Base-by-base conservation (phyloP, 2,888 invertebrate genomes). In the Calephelis perditalis region DNA sequence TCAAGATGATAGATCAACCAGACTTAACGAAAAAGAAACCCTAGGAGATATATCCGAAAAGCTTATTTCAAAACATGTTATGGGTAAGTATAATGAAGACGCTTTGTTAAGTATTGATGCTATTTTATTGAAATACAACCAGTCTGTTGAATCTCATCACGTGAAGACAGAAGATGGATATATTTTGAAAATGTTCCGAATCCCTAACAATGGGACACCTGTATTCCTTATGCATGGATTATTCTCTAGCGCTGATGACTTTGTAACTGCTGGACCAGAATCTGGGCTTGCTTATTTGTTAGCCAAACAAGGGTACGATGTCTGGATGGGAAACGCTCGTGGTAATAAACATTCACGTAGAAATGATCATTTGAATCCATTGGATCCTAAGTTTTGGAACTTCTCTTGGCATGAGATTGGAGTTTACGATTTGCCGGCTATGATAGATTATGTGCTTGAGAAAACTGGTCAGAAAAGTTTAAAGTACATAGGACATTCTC, bases 371-470 rank as follows among this genome's bases (percentile, higher is more conserved):
- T 65, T 84, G 73, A 67, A 79, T 1, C 78, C 90, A 0, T 72
- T 71, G 0, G 81, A 91, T 7, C 69, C 78, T 1, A 71, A 77
- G 12, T 95, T 92, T 71, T 95, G 94, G 94, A 82, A 92, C 60
- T 94, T 94, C 69, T 95, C 95, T 59, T 97, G 94, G 93, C 95
- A 97, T 76, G 94, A 96, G 75, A 96, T 97, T 73, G 96, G 94
- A 0, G 75, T 84, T 44, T 92, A 90, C 70, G 98, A 98, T 77
- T 73, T 97, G 3, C 96, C 97, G 3, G 94, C 95, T 0, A 94
- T 94, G 86, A 94, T 98, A 36, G 95, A 97, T 73, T 93, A 93
- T 72, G 87, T 94, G 1, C 76, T 94, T 0, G 70, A 79, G 0
- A 64, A 68, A 8, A 95, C 94, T 0, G 84, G 88, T 0, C 77